These are phyloP conservation scores for Xerus inauris DNA, from an alignment of 2,113 vertebrate species.

Conservation along the genomic window DNA sequence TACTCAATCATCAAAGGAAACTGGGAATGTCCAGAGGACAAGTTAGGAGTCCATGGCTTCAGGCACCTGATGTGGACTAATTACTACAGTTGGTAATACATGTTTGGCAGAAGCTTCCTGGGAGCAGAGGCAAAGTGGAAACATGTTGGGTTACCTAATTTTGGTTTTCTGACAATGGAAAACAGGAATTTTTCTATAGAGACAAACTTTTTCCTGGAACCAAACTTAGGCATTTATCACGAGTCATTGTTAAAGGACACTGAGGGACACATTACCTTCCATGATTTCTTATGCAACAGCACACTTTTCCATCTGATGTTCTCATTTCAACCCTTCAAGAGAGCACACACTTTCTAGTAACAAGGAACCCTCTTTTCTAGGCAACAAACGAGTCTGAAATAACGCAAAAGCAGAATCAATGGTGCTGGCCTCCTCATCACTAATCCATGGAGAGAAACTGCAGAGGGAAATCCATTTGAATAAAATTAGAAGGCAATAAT, in stretches of 20 bases:
- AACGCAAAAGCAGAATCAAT: not conserved
- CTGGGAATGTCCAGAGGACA: constrained; percentile 8
- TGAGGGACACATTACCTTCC: not conserved
- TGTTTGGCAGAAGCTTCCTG: constrained; percentile 65
- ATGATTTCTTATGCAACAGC: not conserved
- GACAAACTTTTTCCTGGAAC: constrained; percentile 80
- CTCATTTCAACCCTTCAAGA: not conserved
- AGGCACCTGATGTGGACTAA: constrained; percentile 67
- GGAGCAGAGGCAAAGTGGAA: constrained; percentile 53
- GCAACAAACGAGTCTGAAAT: not conserved
- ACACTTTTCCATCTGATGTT: constrained; percentile 15
- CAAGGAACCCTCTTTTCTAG: not conserved
- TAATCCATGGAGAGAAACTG: not conserved
- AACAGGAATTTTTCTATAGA: constrained; percentile 72
- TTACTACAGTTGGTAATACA: constrained; percentile 61
- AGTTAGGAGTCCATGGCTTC: constrained; percentile 26
- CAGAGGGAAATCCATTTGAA: not conserved
- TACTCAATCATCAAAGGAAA: constrained; percentile 54
- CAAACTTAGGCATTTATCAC: constrained; percentile 64
- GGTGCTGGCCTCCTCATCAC: not conserved
- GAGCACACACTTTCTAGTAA: not conserved
- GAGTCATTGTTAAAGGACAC: constrained; percentile 71
- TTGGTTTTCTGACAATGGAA: constrained; percentile 76
- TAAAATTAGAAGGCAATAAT: not conserved
- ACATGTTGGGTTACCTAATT: constrained; percentile 76